Base-by-base conservation (phyloP, 30 jellyfish, hydroid and myxozoan genomes). In the Haliclystus octoradiatus region DNA sequence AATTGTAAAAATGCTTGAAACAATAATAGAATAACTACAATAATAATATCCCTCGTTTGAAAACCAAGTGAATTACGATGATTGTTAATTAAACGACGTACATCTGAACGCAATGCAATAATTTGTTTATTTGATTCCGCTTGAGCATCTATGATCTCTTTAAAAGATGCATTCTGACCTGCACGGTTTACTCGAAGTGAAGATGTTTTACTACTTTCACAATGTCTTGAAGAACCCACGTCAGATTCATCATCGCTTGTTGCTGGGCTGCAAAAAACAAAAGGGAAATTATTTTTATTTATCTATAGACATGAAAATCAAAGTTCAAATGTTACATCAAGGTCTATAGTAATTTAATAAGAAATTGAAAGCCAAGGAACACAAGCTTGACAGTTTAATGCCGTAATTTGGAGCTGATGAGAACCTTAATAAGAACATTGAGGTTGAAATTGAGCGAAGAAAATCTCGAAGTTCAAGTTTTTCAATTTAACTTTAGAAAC, bases 91-190 rank as follows among this genome's bases (percentile, higher is more conserved):
- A 76, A 62, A 28, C 92, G 77, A 25, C 79, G 73, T 30, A 86
- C 9, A 2, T 86, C 96, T 63, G 61, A 15, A 31, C 96, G 68
- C 77, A 86, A 35, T 7, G 91, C 84, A 9, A 76, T 78, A 28
- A 86, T 29, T 22, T 76, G 93, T 40, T 74, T 52, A 19, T 73
- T 73, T 30, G 70, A 51, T 24, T 86, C 96, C 35, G 33, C 64
- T 65, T 86, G 93, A 31, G 80, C 26, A 2, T 69, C 72, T 5
- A 73, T 52, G 69, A 86, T 40, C 0, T 87, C 80, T 51, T 81
- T 71, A 65, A 86, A 13, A 26, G 49, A 70, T 66, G 75, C 82
- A 22, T 63, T 82, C 4, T 70, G 3, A n/a, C n/a, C n/a, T n/a
- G n/a, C n/a, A n/a, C n/a, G n/a, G 47, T 79, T 33, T 7, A 49